phyloP scores from a whole-genome alignment of 2,113 vertebrate species.

The Cisticola juncidis region DNA sequence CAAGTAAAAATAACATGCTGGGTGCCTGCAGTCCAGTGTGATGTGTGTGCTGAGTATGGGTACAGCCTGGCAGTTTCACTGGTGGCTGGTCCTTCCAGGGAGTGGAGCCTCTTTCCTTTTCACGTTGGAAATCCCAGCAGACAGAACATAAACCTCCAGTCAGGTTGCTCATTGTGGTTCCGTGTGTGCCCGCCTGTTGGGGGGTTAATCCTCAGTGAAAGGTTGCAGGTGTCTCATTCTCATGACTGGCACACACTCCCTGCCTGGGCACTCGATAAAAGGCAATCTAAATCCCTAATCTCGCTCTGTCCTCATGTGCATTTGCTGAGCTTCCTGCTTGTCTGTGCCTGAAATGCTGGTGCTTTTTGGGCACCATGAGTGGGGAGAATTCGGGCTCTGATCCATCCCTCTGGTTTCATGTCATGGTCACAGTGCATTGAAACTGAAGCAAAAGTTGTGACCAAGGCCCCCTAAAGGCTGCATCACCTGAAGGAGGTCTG shows the following conservation, averaged over 20 bases:
- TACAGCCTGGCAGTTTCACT: neutral
- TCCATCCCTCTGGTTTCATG: neutral
- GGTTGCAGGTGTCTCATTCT: neutral
- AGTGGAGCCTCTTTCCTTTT: neutral
- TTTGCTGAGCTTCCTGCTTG: neutral
- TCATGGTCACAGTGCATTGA: rapidly evolving
- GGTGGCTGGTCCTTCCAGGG: neutral
- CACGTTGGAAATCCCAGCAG: rapidly evolving
- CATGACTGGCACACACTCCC: neutral
- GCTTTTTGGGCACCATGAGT: rapidly evolving
- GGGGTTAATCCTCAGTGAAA: neutral
- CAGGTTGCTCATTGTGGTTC: rapidly evolving
- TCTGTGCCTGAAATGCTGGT: neutral
- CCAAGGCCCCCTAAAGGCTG: neutral
- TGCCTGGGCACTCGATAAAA: rapidly evolving
- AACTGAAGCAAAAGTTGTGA: neutral
- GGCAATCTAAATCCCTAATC: neutral
- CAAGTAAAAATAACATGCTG: neutral
- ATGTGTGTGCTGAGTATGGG: neutral
- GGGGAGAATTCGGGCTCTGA: neutral
- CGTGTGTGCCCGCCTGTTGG: rapidly evolving
- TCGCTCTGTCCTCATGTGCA: rapidly evolving
- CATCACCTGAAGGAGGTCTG: neutral
- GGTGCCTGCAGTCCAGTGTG: neutral
- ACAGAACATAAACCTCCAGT: neutral